Evolutionary conservation across 2,888 invertebrate species (phyloP), one percentile per base, ranked within the genome.

Genomic region (Craniophora ligustri): DNA sequence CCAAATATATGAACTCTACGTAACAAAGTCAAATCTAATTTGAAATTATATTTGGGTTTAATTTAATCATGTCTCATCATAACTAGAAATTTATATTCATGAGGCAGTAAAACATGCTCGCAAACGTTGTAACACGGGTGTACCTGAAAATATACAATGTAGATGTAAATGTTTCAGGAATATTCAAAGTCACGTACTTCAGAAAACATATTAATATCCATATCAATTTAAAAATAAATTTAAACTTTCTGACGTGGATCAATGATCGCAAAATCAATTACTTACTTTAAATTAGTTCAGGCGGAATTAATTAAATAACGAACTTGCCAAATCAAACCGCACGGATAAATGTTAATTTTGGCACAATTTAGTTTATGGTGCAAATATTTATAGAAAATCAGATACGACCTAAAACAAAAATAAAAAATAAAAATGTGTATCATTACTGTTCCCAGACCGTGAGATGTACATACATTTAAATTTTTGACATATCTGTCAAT

Each of bases 261-360:
- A n/a, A 14, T 47, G 10, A 36, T 36, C 16, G 36, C 11, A 30
- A 54, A 60, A 53, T 38, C 44, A 48, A 32, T 42, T 26, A 26
- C 16, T 21, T 10, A 23, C 23, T n/a, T n/a, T n/a, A 30, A 41
- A 41, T 16, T 5, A 2, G 10, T 13, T 18, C 0, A 19, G 32
- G 26, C 26, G 26, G 23, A 39, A 38, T 16, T 41, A 48, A 45
- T 44, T 45, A 23, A 38, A 63, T 41, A 13, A 45, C 40, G 18
- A 15, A 41, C 34, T 45, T 26, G 10, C 10, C 30, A 51, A 49
- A 50, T 31, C 23, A 45, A 35, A 32, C 28, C 18, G 44, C 47
- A 48, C 44, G 14, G 30, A 36, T 50, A 41, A 19, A 19, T 19
- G 3, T 35, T 11, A 19, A 13, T 11, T 13, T 2, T 6, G 6